These are phyloP conservation scores for Odocoileus hemionus DNA, from an alignment of 2,113 vertebrate genomes.

Conservation along the genomic window DNA sequence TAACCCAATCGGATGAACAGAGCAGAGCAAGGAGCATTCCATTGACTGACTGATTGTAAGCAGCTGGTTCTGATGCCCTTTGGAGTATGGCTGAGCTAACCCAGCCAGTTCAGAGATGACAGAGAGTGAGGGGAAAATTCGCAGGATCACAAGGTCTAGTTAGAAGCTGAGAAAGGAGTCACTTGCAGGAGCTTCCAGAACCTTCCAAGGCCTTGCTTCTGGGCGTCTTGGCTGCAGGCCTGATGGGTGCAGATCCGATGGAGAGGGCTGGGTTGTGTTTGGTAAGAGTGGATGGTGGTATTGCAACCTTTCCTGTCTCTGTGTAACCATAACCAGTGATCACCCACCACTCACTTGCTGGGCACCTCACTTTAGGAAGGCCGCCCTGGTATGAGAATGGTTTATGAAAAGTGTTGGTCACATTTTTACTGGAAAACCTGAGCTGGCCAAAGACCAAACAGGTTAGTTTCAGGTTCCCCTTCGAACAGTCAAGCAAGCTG, in stretches of 20 bases:
- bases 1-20: background rate
- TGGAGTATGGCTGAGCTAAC: accelerated
- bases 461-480: background rate
- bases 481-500: background rate
- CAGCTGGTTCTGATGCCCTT: accelerated
- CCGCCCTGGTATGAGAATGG: accelerated
- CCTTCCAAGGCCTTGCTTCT: background rate
- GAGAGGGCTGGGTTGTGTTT: accelerated
- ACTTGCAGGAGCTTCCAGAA: background rate
- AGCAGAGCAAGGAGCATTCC: accelerated
- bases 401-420: background rate
- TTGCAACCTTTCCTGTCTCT: accelerated
- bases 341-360: accelerated
- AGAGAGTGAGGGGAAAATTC: background rate
- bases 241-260: accelerated
- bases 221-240: background rate
- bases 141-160: background rate
- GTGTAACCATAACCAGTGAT: too few relatives aligned
- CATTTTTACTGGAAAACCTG: background rate
- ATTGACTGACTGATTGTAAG: accelerated
- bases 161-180: accelerated
- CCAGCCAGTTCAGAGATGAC: background rate
- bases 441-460: accelerated
- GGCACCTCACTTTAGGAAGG: background rate
- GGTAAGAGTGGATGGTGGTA: accelerated